Evolutionary conservation across 2,888 invertebrate species (phyloP).

Genomic region (Aleiodes alternator): DNA sequence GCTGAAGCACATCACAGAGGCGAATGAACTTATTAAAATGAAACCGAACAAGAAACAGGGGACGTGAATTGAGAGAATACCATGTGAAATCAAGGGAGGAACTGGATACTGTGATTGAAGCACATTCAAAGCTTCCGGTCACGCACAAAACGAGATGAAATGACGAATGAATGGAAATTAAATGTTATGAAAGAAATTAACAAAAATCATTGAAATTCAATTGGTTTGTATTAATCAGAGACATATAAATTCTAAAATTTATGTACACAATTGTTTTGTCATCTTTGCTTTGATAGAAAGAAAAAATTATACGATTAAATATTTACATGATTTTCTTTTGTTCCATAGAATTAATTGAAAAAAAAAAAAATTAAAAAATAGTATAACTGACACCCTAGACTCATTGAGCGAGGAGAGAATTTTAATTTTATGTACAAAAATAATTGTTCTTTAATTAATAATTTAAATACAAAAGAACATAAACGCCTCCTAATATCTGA

Average conservation of each 20-base stretch:
- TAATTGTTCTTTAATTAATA: not conserved
- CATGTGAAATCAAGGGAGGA: not conserved
- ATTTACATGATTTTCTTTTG: too few species aligned
- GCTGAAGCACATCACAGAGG: slow-evolving; percentile 13
- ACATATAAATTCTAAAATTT: too few species aligned
- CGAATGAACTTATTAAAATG: slow-evolving; percentile 20
- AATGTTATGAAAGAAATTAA: slow-evolving; percentile 18
- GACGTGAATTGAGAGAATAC: slow-evolving; percentile 3
- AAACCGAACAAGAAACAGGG: slow-evolving; percentile 8
- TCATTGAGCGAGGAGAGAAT: too few species aligned
- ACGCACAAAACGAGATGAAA: not conserved
- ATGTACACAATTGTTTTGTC: too few species aligned
- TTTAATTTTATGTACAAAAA: slow-evolving; percentile 4
- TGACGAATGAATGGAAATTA: not conserved
- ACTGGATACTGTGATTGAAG: slow-evolving; percentile 24
- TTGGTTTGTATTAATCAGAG: too few species aligned
- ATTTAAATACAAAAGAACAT: not conserved
- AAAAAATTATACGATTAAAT: too few species aligned
- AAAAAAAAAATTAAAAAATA: too few species aligned
- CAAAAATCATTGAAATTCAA: slow-evolving; percentile 1
- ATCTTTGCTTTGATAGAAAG: too few species aligned
- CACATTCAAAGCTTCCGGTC: slow-evolving; percentile 17
- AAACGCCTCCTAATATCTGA: not conserved
- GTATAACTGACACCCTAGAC: too few species aligned
- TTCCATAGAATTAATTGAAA: too few species aligned